phyloP scores from a whole-genome alignment of 2,113 vertebrate species.

The Hippocampus mohnikei region DNA sequence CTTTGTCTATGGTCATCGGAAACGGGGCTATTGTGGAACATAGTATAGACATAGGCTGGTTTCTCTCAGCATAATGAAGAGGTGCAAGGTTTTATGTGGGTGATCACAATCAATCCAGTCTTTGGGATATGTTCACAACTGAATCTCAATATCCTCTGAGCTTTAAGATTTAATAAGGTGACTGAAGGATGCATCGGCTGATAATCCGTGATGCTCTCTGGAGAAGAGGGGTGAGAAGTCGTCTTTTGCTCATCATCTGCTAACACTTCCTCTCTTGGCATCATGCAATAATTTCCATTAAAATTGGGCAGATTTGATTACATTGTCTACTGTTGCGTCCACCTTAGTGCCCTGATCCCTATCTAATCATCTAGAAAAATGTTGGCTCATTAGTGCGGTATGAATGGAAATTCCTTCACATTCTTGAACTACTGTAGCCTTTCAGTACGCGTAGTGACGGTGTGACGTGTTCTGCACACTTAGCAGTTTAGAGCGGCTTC shows the following conservation, averaged over 20 bases:
- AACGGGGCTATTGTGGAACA: background rate
- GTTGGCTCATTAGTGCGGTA: constrained; percentile 19
- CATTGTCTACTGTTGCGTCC: constrained; percentile 23
- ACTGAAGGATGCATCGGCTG: constrained; percentile 63
- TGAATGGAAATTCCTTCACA: constrained; percentile 28
- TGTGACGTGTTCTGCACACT: constrained; percentile 40
- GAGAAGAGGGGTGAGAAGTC: constrained; percentile 36
- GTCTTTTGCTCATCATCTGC: constrained; percentile 32
- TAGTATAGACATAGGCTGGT: background rate
- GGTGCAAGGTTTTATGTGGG: constrained; percentile 51
- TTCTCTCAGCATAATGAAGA: constrained; percentile 56
- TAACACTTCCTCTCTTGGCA: constrained; percentile 38
- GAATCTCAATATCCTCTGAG: constrained; percentile 63
- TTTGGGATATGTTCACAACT: constrained; percentile 64
- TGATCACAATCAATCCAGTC: constrained; percentile 51
- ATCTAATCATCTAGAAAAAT: constrained; percentile 10
- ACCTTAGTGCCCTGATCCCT: background rate
- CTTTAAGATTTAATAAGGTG: constrained; percentile 74
- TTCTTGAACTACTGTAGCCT: constrained; percentile 28
- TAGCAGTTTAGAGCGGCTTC: constrained; percentile 41
- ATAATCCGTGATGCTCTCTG: constrained; percentile 58
- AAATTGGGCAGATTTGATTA: constrained; percentile 48
- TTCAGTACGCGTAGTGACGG: constrained; percentile 18
- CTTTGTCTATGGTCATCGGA: background rate
- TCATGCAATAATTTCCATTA: constrained; percentile 52